A percentile compares a stretch with the other conserved stretches of the same genome.
Conservation (phyloP, 2,888 invertebrate species). For the Dromius quadrimaculatus region DNA sequence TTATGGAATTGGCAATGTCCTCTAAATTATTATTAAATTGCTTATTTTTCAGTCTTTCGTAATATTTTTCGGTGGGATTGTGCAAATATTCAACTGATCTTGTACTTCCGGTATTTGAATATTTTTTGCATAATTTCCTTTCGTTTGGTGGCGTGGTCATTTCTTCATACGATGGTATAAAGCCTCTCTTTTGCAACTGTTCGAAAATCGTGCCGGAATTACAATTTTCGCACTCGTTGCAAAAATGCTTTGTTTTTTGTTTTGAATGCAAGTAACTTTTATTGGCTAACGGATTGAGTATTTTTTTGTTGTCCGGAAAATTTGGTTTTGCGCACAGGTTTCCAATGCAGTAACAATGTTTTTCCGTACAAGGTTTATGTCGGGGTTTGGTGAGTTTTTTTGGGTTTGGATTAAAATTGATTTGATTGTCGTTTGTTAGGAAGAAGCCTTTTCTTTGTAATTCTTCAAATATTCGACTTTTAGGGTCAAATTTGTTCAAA, state of each 20-base stretch:
- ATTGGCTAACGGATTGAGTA: too few species aligned
- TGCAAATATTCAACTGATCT: conserved; percentile 70
- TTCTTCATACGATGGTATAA: conserved; percentile 62
- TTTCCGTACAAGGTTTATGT: background rate
- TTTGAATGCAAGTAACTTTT: conserved; percentile 1
- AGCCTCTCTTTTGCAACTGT: conserved; percentile 68
- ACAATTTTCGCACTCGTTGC: background rate
- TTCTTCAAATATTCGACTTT: conserved; percentile 6
- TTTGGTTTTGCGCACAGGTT: background rate
- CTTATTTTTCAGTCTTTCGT: conserved; percentile 64
- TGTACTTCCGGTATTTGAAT: conserved; percentile 64
- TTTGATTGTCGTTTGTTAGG: background rate
- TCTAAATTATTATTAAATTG: conserved; percentile 73
- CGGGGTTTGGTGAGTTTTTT: background rate
- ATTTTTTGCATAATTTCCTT: conserved; percentile 62
- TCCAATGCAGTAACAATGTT: background rate
- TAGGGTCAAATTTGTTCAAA: background rate
- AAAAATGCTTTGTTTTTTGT: conserved; percentile 6
- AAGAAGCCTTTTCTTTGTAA: conserved; percentile 8
- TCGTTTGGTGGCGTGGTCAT: conserved; percentile 57
- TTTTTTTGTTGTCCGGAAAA: background rate
- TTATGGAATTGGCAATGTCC: conserved; percentile 63
- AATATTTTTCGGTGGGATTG: conserved; percentile 69
- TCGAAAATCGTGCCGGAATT: conserved; percentile 64
- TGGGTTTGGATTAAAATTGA: background rate